Base-by-base conservation (phyloP, 2,888 invertebrate genomes). In the Molorchus minor region DNA sequence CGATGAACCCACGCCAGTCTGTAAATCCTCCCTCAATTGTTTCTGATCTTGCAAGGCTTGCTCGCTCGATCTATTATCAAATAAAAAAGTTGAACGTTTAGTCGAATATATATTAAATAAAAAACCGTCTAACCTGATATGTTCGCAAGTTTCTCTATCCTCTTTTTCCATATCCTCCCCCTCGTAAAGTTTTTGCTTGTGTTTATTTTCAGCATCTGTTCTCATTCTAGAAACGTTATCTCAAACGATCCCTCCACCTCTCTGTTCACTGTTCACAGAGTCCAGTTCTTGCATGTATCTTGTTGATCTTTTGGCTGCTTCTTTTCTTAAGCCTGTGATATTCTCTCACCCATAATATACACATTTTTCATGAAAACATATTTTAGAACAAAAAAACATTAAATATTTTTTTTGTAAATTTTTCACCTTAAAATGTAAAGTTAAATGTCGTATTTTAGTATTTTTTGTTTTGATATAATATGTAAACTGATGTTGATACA, bases 241-340 rank as follows among this genome's bases (percentile, higher is more conserved):
- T n/a, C 29, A 97, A 85, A 10, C 92, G 84, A 82, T 98, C 98
- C 81, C 98, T 80, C 98, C 97, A 0, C 96, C 89, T 81, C 99
- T 98, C 83, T 98, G 98, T 75, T 98, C 97, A 19, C 98, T 88
- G 83, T 95, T 96, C 12, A 98, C 92, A 0, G 96, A 94, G 83
- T 98, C 98, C 72, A 99, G 83, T 80, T 98, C 92, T 77, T 97
- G 95, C 68, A 96, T 88, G 81, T 96, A 93, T 65, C 93, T 86
- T 17, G 97, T 96, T 0, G 98, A 96, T 64, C 92, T 88, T 65
- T 96, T 93, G 13, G 96, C 96, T 12, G 97, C 98, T 80, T 96
- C 93, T 82, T 97, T 96, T 82, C 99, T 99, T 69, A 99, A n/a
- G 81, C 51, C 91, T 88, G 80, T 98, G 95, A 82, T 99, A 99